Evolutionary conservation across 2,888 invertebrate species (phyloP), one percentile per base, ranked within the genome.

Genomic region (Blastobasis adustella): DNA sequence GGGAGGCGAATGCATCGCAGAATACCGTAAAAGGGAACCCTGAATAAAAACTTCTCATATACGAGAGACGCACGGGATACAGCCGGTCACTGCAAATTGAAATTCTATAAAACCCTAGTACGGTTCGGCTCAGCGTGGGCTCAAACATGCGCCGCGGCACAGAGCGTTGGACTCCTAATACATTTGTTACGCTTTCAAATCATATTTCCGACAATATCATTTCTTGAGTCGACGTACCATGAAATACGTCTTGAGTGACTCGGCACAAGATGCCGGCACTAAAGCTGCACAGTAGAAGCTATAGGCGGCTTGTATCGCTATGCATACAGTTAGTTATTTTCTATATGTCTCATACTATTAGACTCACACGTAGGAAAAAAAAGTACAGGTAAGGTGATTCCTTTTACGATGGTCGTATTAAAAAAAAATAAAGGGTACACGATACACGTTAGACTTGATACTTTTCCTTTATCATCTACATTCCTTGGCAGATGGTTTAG

Each of bases 211-310:
- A 84, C 86, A 85, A 83, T 85, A 88, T 88, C 83, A 86, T 87
- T 83, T 82, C 76, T 78, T 73, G 79, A 81, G 84, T 77, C 80
- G 87, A 83, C 87, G 87, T 86, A 82, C 78, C 87, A 83, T 88
- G 86, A 86, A 87, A 88, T 88, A 85, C 85, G 83, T 73, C 82
- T 69, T 80, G 87, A 87, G 83, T 88, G 87, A 88, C 83, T 88
- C 82, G 80, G 74, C 87, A 81, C 70, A 84, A 83, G 82, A 82
- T 76, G 79, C 79, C 73, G 70, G 68, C 70, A 74, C 79, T 80
- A 76, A 79, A 69, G 66, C 63, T 60, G 60, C 58, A 54, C 55
- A 54, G 23, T 59, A 4, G 0, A 49, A 58, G 69, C 62, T 65
- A 64, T 59, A n/a, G 23, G 23, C 23, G 23, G 23, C 3, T 23